Conservation (phyloP, 2,888 invertebrate genomes). For the Drosophila multiciliata region DNA sequence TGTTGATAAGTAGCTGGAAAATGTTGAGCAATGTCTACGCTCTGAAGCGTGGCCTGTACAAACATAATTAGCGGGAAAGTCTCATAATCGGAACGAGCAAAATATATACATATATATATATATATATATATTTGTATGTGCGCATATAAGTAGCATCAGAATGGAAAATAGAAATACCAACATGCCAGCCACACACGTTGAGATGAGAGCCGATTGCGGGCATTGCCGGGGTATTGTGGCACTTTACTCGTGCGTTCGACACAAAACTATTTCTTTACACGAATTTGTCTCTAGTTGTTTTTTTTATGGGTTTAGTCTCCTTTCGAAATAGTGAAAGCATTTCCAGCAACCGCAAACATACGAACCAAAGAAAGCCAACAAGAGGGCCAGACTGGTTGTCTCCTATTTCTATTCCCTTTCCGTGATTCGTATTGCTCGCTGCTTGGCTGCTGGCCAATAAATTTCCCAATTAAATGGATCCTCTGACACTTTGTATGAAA, state of each 20-base stretch:
- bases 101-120: background rate
- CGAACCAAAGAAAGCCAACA: conserved; percentile 69
- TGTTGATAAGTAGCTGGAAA: conserved; percentile 54
- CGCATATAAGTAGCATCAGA: conserved; percentile 14
- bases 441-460: conserved; percentile 70
- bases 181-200: conserved; percentile 68
- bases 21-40: conserved; percentile 51
- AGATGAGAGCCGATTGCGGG: conserved; percentile 22
- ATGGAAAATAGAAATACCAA: conserved; percentile 62
- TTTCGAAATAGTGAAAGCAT: conserved; percentile 57
- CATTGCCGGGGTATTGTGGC: conserved; percentile 37
- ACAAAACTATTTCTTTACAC: conserved; percentile 59
- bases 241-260: conserved; percentile 45
- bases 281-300: conserved; percentile 61
- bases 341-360: conserved; percentile 76
- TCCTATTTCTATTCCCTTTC: conserved; percentile 39
- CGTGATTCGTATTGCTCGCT: background rate
- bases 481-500: conserved; percentile 80
- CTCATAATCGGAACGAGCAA: conserved; percentile 46
- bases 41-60: conserved; percentile 53
- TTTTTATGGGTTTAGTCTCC: conserved; percentile 34
- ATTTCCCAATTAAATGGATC: conserved; percentile 82
- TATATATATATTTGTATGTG: background rate
- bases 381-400: conserved; percentile 73
- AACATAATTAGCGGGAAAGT: conserved; percentile 70